Base-by-base conservation (phyloP, 2,113 vertebrate genomes). In the Oxygymnocypris stewartii region DNA sequence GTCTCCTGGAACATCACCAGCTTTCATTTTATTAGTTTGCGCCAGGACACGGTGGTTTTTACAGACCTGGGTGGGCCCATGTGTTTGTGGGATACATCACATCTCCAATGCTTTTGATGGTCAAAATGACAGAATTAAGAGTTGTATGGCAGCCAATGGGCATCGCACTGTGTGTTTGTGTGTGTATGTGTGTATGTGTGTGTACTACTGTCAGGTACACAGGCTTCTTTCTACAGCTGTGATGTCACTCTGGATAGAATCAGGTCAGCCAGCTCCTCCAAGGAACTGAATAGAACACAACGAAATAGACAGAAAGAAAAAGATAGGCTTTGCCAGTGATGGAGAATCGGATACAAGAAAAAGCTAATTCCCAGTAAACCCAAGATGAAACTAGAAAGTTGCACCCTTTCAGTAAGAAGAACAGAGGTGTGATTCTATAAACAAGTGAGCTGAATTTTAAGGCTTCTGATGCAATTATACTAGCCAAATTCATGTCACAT, bases 21-120 rank as follows among this genome's bases (percentile, higher is more conserved):
- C 59, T 51, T 76, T 83, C 47, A 61, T 86, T 85, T 87, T 87
- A 89, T 87, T 87, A 80, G 84, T 86, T 89, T 87, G 63, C 57
- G 82, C 51, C 71, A 87, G 79, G 82, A 31, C 35, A 13, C 7
- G 18, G 83, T 83, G 83, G 85, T 82, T 82, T 82, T 73, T 63
- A 63, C 67, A 79, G 65, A 59, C 42, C 40, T 87, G 82, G 82
- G 82, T 76, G 71, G 35, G 79, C 25, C 28, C n/a, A 25, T 42
- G 40, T 85, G 59, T 69, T 63, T 61, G 87, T 76, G 83, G 49
- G n/a, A 71, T 75, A 28, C 49, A 82, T 80, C 40, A 47, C 49
- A 80, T 86, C 74, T 86, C 81, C 25, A n/a, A 23, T 86, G 67
- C 61, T 57, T 87, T 87, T 87, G 86, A 87, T 87, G 83, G 79